Conservation (phyloP, 2,888 invertebrate species). For the Byasa hedistus region DNA sequence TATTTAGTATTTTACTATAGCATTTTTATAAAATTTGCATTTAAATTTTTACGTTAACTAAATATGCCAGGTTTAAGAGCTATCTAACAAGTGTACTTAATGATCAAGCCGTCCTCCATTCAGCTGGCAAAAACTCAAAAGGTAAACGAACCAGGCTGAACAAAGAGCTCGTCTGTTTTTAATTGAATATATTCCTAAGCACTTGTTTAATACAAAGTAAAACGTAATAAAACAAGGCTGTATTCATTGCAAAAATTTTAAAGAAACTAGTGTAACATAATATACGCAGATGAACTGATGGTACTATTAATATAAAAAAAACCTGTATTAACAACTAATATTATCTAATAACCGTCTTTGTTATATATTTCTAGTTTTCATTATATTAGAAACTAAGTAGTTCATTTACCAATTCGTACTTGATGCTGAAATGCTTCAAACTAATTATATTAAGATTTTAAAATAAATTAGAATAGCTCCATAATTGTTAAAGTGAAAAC, state of each 20-base stretch:
- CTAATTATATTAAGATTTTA: no score
- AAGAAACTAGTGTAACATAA: no score
- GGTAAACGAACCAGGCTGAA: slow-evolving; percentile 59
- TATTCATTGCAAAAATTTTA: background rate
- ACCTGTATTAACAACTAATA: no score
- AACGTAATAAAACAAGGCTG: background rate
- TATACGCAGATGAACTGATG: no score
- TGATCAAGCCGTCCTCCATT: slow-evolving; percentile 61
- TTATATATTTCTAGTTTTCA: no score
- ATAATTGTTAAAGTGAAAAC: background rate
- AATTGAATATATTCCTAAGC: slow-evolving; percentile 39
- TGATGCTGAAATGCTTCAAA: no score
- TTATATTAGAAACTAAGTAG: no score
- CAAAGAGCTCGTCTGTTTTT: slow-evolving; percentile 59
- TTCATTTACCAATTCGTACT: no score
- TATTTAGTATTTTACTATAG: background rate
- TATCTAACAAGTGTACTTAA: slow-evolving; percentile 66
- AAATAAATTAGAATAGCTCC: no score
- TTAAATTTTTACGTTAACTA: background rate
- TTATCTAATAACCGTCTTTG: no score
- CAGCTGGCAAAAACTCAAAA: slow-evolving; percentile 59
- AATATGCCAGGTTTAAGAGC: slow-evolving; percentile 2
- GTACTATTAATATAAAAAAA: no score
- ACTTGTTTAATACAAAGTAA: slow-evolving; percentile 3
- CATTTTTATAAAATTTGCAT: background rate